Conservation (phyloP, 1,140 invertebrate genomes). For the Stegodyphus dumicola region DNA sequence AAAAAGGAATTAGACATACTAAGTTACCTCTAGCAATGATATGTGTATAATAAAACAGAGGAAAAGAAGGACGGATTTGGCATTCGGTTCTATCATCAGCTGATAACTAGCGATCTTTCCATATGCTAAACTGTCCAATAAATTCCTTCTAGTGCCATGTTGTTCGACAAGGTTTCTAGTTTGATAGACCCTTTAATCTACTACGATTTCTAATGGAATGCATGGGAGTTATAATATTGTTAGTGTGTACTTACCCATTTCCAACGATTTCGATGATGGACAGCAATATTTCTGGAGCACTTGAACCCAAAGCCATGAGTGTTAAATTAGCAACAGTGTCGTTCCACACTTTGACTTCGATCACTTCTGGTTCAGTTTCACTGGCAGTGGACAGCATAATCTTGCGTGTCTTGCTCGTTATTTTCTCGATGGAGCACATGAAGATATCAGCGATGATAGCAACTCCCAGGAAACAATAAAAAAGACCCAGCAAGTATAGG, state of each 20-base stretch:
- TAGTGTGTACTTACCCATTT: constrained; percentile 66
- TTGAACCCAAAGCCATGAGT: constrained; percentile 77
- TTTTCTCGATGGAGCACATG: constrained; percentile 77
- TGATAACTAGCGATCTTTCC: too few species aligned
- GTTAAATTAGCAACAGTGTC: constrained; percentile 79
- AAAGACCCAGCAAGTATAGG: constrained; percentile 72
- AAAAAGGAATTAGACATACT: too few species aligned
- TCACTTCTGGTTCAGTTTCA: constrained; percentile 65
- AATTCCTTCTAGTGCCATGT: too few species aligned
- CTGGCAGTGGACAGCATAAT: constrained; percentile 65
- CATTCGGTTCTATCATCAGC: too few species aligned
- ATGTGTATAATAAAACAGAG: too few species aligned
- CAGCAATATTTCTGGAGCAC: constrained; percentile 76
- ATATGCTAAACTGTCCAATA: too few species aligned
- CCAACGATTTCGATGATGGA: constrained; percentile 75
- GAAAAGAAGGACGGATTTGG: too few species aligned
- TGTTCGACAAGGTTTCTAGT: too few species aligned
- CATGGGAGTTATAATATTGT: neutral
- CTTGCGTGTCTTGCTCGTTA: constrained; percentile 75
- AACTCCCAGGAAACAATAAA: constrained; percentile 73
- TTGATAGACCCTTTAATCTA: too few species aligned
- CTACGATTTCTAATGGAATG: too few species aligned
- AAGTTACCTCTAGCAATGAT: too few species aligned
- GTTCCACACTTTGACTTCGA: constrained; percentile 72
- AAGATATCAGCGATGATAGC: constrained; percentile 75